Percentiles rank a stretch among this genome's conserved stretches.
phyloP scores from a whole-genome alignment of 2,113 vertebrate genomes.

The Hydrolagus affinis region DNA sequence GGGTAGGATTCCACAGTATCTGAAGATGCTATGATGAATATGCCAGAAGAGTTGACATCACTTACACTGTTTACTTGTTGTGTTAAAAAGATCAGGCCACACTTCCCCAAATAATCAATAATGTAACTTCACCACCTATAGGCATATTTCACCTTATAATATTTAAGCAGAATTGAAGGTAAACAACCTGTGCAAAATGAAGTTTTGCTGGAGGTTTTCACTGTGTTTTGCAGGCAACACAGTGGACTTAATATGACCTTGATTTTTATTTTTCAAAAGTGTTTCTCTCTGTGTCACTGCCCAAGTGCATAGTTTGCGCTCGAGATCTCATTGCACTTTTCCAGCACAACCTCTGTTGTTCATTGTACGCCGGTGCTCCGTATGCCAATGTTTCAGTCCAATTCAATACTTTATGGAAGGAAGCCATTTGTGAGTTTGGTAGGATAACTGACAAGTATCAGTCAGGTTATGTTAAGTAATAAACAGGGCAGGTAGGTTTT shows the following conservation, averaged over 20 bases:
- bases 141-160: neutral
- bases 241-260: neutral
- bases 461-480: neutral
- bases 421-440: neutral
- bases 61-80: neutral
- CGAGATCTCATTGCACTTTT: no score
- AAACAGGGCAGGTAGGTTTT: neutral
- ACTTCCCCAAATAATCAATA: neutral
- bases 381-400: neutral
- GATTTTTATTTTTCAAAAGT: constrained; percentile 9
- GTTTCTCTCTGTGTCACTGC: neutral
- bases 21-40: neutral
- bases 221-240: neutral
- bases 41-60: neutral
- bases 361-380: neutral
- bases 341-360: no score
- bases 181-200: neutral
- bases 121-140: neutral
- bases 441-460: neutral
- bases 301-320: neutral
- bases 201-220: neutral
- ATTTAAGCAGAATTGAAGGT: neutral
- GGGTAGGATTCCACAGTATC: neutral
- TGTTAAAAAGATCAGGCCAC: neutral
- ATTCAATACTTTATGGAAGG: neutral